Percentiles rank a stretch among this genome's conserved stretches.
Evolutionary conservation across 2,113 vertebrate genomes (phyloP).

Genomic region (Acinonyx jubatus): DNA sequence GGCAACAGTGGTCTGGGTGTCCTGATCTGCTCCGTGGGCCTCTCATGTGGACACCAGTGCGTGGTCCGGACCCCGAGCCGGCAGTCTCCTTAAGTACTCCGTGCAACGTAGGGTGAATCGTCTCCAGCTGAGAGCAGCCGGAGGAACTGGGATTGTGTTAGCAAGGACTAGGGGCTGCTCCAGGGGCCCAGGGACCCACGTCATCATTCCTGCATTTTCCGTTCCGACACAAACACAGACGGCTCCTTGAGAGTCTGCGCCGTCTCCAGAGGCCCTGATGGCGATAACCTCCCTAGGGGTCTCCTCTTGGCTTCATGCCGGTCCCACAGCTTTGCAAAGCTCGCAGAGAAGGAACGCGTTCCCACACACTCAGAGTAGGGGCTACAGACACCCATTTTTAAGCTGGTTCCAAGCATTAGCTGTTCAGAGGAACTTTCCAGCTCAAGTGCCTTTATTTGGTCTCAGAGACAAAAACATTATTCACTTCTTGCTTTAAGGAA

Average conservation of each 20-base stretch:
- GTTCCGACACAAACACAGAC: background rate
- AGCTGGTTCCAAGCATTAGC: background rate
- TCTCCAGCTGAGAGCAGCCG: background rate
- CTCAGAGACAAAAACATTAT: background rate
- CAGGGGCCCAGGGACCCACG: fast-evolving
- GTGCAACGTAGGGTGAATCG: background rate
- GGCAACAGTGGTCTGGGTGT: fast-evolving
- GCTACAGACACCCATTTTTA: background rate
- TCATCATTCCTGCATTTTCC: fast-evolving
- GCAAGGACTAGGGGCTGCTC: background rate
- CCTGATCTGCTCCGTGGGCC: background rate
- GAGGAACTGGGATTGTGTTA: fast-evolving
- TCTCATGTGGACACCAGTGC: background rate
- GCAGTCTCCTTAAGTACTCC: too few species aligned
- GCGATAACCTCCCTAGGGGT: background rate
- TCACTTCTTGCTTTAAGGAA: background rate
- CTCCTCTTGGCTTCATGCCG: background rate
- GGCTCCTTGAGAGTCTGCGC: background rate
- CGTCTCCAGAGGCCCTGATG: background rate
- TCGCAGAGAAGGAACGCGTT: background rate
- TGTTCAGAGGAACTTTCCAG: background rate
- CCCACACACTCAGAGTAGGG: background rate
- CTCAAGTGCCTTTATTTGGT: slow-evolving; percentile 23
- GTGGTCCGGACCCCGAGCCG: fast-evolving
- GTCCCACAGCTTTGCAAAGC: background rate